phyloP scores from a whole-genome alignment of 2,113 vertebrate species.

The Lagopus muta region DNA sequence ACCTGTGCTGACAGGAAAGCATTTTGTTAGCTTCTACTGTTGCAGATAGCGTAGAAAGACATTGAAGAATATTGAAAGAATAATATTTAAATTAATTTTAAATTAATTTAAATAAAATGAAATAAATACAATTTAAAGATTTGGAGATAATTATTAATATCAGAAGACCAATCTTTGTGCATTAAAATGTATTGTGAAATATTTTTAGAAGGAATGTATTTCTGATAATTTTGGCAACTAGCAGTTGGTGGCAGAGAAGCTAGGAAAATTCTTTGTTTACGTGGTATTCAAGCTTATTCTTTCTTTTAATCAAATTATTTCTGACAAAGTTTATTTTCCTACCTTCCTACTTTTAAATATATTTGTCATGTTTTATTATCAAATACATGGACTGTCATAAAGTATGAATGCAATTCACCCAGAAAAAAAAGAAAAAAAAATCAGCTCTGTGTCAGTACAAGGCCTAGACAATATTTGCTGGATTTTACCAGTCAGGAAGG shows the following conservation, averaged over 20 bases:
- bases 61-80: not conserved
- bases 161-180: not conserved
- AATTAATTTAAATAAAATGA: not conserved
- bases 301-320: not conserved
- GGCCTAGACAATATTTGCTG: rapidly evolving
- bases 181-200: not conserved
- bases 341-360: not conserved
- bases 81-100: not conserved
- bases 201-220: not conserved
- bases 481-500: not conserved
- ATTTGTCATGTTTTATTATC: not conserved
- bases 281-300: not conserved
- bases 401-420: not conserved
- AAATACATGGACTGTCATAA: not conserved
- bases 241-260: not conserved
- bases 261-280: not conserved
- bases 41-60: not conserved
- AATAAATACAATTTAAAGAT: not conserved
- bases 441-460: not conserved
- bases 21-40: not conserved
- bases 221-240: not conserved
- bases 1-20: not conserved
- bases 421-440: not conserved
- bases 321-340: not conserved
- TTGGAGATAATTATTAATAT: not conserved